Evolutionary conservation across 2,888 invertebrate genomes (phyloP).

Genomic region (Scaptodrosophila latifasciaeformis): DNA sequence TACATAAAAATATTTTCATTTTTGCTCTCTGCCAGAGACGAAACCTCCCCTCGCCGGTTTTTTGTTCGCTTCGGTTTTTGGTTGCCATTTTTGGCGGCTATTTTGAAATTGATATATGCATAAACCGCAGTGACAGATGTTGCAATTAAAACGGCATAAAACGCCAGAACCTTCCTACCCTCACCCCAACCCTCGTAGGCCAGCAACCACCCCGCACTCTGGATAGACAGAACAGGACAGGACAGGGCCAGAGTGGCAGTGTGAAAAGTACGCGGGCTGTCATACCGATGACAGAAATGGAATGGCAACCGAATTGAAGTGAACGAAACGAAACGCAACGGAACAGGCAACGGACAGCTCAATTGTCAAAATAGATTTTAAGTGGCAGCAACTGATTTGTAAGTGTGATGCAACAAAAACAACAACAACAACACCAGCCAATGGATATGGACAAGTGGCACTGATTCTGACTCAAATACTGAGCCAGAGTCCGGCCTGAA

Average conservation of each 20-base stretch:
- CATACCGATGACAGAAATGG: conserved; percentile 8
- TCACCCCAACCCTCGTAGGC: no score
- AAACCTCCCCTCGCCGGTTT: neutral
- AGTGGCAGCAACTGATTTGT: conserved; percentile 60
- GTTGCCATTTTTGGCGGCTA: conserved; percentile 52
- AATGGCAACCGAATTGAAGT: no score
- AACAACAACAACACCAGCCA: neutral
- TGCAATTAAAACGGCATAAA: conserved; percentile 73
- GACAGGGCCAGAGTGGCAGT: conserved; percentile 1
- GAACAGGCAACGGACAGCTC: conserved; percentile 58
- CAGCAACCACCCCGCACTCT: neutral
- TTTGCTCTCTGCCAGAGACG: conserved; percentile 29
- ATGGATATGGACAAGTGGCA: no score
- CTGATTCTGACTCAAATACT: no score
- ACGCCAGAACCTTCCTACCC: conserved; percentile 37
- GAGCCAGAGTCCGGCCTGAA: no score
- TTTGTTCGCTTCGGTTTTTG: conserved; percentile 16
- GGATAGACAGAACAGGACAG: conserved; percentile 1
- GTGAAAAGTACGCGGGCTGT: neutral
- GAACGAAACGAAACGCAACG: no score
- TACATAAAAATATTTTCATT: conserved; percentile 58
- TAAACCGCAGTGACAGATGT: conserved; percentile 73
- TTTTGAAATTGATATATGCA: conserved; percentile 70
- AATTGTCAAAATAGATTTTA: conserved; percentile 72
- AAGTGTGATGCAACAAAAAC: conserved; percentile 31